Base-by-base conservation (phyloP, 2,888 invertebrate species). In the Elysia crispata region DNA sequence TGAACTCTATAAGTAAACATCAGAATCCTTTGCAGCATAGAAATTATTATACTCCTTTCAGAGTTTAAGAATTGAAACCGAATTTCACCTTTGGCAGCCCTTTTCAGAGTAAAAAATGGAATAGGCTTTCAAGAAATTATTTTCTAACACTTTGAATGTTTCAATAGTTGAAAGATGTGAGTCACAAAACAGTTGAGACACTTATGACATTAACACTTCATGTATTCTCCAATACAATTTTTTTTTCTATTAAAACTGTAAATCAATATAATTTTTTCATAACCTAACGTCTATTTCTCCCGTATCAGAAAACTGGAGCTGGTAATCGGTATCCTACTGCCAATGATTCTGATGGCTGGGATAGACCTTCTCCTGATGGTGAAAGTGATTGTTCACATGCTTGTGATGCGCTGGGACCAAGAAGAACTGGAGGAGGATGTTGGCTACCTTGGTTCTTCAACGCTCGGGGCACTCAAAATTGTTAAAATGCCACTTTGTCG, bases 241-340 rank as follows among this genome's bases (percentile, higher is more conserved):
- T 15, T 18, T 54, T 54, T 54, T 54, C 18, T 18, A 23, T 60
- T 13, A 60, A 13, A 5, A 60, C 25, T 8, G 15, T n/a, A 60
- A n/a, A 60, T n/a, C n/a, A 13, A 60, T 60, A 13, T 15, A 60
- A 15, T 60, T 23, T 54, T 54, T 67, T 28, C 1, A 28, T 67
- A 20, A 28, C 23, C 67, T 41, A 3, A 11, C 5, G 3, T 41
- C 11, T 41, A 3, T 70, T 20, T 49, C 33, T 5, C 15, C 25
- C 15, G 25, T 25, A 11, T 57, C 75, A 79, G 79, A 28, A 79
- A 79, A 33, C 23, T 79, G 15, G 75, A 79, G 25, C 15, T 75
- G 3, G 25, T 79, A 0, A 67, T n/a, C 0, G n/a, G 67, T 20
- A 67, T 75, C 1, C 30, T 79, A 1, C 75, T 79, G 25, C 79